Percentiles rank a stretch among this genome's conserved stretches.
phyloP scores from a whole-genome alignment of 2,113 vertebrate species.

The Gnathonemus longibarbis region DNA sequence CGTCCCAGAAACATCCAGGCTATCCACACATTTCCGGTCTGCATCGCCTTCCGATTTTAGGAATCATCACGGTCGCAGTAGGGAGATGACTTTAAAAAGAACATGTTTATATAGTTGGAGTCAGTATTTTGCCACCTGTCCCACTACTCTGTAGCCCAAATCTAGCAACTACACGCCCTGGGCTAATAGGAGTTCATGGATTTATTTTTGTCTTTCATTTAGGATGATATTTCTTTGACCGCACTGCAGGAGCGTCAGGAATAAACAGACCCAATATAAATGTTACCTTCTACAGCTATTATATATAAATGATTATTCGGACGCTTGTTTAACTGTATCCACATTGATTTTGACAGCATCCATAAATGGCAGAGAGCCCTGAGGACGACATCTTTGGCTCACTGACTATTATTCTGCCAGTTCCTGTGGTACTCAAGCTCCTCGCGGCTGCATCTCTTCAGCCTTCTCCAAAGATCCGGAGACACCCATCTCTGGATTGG shows the following conservation, averaged over 20 bases:
- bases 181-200: not conserved
- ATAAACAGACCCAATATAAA: not conserved
- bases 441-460: not conserved
- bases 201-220: not conserved
- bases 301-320: not conserved
- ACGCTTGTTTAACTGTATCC: not conserved
- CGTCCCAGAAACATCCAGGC: not conserved
- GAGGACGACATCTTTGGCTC: not conserved
- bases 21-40: not conserved
- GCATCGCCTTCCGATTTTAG: not conserved
- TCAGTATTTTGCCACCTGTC: not conserved
- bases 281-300: not conserved
- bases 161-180: not conserved
- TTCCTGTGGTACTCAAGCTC: not conserved
- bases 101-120: not conserved
- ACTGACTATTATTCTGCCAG: not conserved
- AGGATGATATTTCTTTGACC: not conserved
- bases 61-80: not conserved
- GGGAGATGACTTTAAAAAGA: not conserved
- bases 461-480: not conserved
- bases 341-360: not conserved
- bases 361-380: not conserved
- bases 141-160: not conserved
- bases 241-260: not conserved
- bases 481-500: not conserved